Base-by-base conservation (phyloP, 2,888 invertebrate genomes). In the Sturmia bella region DNA sequence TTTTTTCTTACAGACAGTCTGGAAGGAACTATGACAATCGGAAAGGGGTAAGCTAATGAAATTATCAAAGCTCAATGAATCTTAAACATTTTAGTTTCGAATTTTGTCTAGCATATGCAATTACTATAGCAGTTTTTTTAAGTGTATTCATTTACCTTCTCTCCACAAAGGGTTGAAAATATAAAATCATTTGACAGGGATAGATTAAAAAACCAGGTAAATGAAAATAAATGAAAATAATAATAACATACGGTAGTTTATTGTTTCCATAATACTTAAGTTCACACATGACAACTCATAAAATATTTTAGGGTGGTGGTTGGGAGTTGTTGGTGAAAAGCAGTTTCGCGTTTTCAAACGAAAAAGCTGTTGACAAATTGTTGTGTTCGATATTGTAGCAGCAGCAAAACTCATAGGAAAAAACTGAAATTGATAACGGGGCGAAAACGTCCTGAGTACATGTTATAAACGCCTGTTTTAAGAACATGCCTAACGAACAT, bases 231-330 rank as follows among this genome's bases (percentile, higher is more conserved):
- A 64, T 74, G 64, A 64, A 66, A 57, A 50, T 72, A 72, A 78
- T 80, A 57, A 76, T 39, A 72, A 82, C 82, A 82, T 70, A 61
- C 78, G 82, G 70, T 41, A 52, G 48, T 41, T 57, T 69, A 82
- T 82, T 82, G 69, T 82, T 82, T 72, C 56, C 74, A 57, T 54
- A 61, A 74, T 54, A 75, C 64, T 50, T 54, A 75, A 82, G 82
- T 82, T 82, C 82, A 78, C 82, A 82, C 82, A 82, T 82, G 82
- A 82, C 82, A 72, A 78, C 78, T 78, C 74, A 78, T 15, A 72
- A 78, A 79, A 69, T 69, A 63, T 17, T 37, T n/a, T n/a, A n/a
- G n/a, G n/a, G n/a, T n/a, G n/a, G 21, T 24, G 39, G 15, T 37
- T 43, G 41, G 24, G 66, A 64, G 39, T 45, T 68, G 39, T 57